A percentile compares a stretch with the other conserved stretches of the same genome.
Evolutionary conservation across 2,888 invertebrate genomes (phyloP).

Genomic region (Andrena minutula): DNA sequence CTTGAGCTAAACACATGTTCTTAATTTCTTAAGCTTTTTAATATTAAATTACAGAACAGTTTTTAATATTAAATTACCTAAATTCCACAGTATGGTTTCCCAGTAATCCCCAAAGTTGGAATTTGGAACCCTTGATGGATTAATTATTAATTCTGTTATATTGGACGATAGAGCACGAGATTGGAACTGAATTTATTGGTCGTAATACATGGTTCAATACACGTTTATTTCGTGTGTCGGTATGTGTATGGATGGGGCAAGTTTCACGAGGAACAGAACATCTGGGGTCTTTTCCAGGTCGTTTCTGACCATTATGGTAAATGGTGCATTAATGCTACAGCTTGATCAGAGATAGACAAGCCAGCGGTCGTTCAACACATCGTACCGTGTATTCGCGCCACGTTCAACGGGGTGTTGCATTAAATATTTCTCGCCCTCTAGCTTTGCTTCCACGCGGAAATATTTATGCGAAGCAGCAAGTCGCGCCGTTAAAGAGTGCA

Average conservation of each 20-base stretch:
- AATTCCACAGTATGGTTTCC: not conserved
- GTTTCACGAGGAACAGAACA: conserved; percentile 37
- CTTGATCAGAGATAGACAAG: conserved; percentile 76
- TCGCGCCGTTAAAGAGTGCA: not conserved
- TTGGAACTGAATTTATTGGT: conserved; percentile 21
- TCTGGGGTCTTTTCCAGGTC: conserved; percentile 56
- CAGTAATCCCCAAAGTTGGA: not conserved
- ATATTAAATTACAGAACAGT: too few species aligned
- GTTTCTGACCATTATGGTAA: conserved; percentile 75
- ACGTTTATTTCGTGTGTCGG: conserved; percentile 4
- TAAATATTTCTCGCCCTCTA: conserved; percentile 75
- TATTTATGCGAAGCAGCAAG: conserved; percentile 42
- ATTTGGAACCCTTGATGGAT: not conserved
- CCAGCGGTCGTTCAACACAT: conserved; percentile 50
- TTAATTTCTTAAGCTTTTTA: too few species aligned
- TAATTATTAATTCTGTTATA: conserved; percentile 1
- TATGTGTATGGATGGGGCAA: conserved; percentile 46
- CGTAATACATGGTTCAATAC: conserved; percentile 23
- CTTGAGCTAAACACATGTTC: too few species aligned
- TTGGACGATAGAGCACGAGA: not conserved
- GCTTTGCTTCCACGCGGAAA: conserved; percentile 43
- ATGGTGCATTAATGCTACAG: conserved; percentile 79
- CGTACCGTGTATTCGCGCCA: conserved; percentile 43
- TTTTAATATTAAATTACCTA: not conserved
- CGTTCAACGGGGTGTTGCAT: conserved; percentile 59